Percentiles rank a stretch among this genome's conserved stretches.
Evolutionary conservation across 2,888 invertebrate species (phyloP).

Genomic region (Noctua comes): DNA sequence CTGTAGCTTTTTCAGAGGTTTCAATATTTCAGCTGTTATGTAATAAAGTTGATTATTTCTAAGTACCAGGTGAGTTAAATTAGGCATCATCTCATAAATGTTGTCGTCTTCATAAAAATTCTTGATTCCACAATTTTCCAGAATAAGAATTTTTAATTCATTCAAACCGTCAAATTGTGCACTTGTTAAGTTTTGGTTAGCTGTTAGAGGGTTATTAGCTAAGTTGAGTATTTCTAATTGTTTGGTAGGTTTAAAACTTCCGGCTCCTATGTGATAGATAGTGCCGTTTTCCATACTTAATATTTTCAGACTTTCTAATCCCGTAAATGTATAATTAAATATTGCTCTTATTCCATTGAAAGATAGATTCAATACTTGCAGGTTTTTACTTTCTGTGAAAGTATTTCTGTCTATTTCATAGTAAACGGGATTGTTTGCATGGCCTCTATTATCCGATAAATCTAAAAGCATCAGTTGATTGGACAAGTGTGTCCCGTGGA

Average conservation of each 20-base stretch:
- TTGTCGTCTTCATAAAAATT: slow-evolving; percentile 83
- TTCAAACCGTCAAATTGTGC: slow-evolving; percentile 87
- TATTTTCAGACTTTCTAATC: slow-evolving; percentile 85
- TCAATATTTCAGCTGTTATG: slow-evolving; percentile 83
- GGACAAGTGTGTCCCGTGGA: slow-evolving; percentile 88
- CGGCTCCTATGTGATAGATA: slow-evolving; percentile 85
- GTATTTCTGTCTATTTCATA: slow-evolving; percentile 88
- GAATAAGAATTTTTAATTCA: slow-evolving; percentile 84
- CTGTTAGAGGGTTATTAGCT: slow-evolving; percentile 88
- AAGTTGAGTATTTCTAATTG: slow-evolving; percentile 88
- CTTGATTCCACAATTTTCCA: slow-evolving; percentile 88
- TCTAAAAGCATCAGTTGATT: slow-evolving; percentile 87
- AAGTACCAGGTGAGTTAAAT: slow-evolving; percentile 87
- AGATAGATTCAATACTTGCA: slow-evolving; percentile 88
- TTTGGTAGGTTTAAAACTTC: slow-evolving; percentile 84
- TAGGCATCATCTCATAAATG: slow-evolving; percentile 87
- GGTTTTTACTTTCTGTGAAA: slow-evolving; percentile 85
- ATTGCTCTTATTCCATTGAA: slow-evolving; percentile 89
- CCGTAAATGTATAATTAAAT: slow-evolving; percentile 87
- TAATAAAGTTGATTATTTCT: slow-evolving; percentile 86
- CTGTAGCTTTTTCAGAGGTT: slow-evolving; percentile 82
- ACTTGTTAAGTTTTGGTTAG: slow-evolving; percentile 82
- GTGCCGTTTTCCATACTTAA: slow-evolving; percentile 89
- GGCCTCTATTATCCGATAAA: slow-evolving; percentile 88
- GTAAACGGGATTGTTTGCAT: slow-evolving; percentile 82